Conservation (phyloP, 2,888 invertebrate species). For the Boloria euphrosyne region DNA sequence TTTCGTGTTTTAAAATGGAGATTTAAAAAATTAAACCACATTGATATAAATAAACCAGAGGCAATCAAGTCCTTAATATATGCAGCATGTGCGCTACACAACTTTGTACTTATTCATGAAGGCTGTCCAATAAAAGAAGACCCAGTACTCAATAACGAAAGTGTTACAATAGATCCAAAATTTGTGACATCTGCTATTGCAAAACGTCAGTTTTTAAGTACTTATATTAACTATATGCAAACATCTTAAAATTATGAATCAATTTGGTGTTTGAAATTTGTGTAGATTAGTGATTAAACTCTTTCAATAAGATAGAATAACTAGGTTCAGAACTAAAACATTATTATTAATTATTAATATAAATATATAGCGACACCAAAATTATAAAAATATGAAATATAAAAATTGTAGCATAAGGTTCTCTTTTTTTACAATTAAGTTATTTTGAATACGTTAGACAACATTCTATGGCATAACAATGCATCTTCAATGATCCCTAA, state of each 20-base stretch:
- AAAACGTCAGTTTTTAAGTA: slow-evolving; percentile 74
- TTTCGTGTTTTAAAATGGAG: slow-evolving; percentile 68
- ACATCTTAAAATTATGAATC: slow-evolving; percentile 27
- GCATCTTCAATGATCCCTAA: too few species aligned
- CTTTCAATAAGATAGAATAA: too few species aligned
- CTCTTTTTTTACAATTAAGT: too few species aligned
- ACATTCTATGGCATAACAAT: neutral
- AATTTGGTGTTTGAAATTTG: neutral
- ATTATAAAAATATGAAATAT: too few species aligned
- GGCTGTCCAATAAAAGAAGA: slow-evolving; percentile 68
- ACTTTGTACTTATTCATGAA: slow-evolving; percentile 71
- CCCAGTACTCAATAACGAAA: slow-evolving; percentile 62
- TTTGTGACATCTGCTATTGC: slow-evolving; percentile 67
- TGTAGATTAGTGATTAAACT: too few species aligned
- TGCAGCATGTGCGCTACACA: slow-evolving; percentile 72
- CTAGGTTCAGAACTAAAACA: too few species aligned
- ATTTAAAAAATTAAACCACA: slow-evolving; percentile 66
- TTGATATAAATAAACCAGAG: slow-evolving; percentile 61
- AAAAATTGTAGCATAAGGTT: too few species aligned
- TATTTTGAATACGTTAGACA: too few species aligned
- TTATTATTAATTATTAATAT: too few species aligned
- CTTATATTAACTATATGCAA: slow-evolving; percentile 72
- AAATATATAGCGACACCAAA: too few species aligned
- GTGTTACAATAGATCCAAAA: slow-evolving; percentile 62
- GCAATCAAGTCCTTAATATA: slow-evolving; percentile 58